Percentiles rank a stretch among this genome's conserved stretches.
Conservation (phyloP, 1,140 invertebrate genomes). For the Neoseiulus cucumeris region DNA sequence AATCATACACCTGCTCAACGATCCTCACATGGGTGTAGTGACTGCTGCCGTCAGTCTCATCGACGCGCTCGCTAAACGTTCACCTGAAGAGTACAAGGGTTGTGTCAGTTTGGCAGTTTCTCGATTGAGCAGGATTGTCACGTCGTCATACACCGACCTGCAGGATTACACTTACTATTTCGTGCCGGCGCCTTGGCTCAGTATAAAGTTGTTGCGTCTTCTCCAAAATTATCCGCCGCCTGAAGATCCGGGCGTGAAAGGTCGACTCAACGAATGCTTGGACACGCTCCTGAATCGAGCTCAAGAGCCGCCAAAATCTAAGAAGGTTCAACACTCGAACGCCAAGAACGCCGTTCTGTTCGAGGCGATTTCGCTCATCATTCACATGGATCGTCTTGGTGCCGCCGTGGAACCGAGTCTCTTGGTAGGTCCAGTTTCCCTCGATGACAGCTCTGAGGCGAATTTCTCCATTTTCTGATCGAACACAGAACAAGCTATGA, state of each 20-base stretch:
- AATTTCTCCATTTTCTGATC: constrained; percentile 30
- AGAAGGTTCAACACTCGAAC: constrained; percentile 99
- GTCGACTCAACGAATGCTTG: constrained; percentile 86
- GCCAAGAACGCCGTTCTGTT: constrained; percentile 99
- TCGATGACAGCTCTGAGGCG: neutral
- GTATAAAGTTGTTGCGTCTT: constrained; percentile 84
- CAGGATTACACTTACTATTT: constrained; percentile 99
- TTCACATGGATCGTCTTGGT: constrained; percentile 63
- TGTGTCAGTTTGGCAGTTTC: constrained; percentile 95
- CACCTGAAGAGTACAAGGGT: constrained; percentile 97
- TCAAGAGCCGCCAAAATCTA: constrained; percentile 97
- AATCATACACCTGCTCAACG: constrained; percentile 95
- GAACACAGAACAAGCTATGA: too few relatives aligned
- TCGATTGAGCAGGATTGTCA: constrained; percentile 73
- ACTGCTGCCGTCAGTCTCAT: constrained; percentile 90
- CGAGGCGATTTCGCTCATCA: constrained; percentile 98
- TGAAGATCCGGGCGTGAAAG: constrained; percentile 39
- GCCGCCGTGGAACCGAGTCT: neutral
- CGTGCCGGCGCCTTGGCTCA: constrained; percentile 98
- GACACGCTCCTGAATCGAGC: constrained; percentile 99
- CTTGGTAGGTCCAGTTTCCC: neutral
- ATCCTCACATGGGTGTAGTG: constrained; percentile 86
- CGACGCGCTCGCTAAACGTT: constrained; percentile 92
- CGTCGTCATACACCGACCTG: constrained; percentile 89
- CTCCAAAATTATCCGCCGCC: constrained; percentile 97